A percentile compares a stretch with the other conserved stretches of the same genome.
These are phyloP conservation scores for Calliphora vomitoria DNA, from an alignment of 2,888 invertebrate species.

Conservation along the genomic window DNA sequence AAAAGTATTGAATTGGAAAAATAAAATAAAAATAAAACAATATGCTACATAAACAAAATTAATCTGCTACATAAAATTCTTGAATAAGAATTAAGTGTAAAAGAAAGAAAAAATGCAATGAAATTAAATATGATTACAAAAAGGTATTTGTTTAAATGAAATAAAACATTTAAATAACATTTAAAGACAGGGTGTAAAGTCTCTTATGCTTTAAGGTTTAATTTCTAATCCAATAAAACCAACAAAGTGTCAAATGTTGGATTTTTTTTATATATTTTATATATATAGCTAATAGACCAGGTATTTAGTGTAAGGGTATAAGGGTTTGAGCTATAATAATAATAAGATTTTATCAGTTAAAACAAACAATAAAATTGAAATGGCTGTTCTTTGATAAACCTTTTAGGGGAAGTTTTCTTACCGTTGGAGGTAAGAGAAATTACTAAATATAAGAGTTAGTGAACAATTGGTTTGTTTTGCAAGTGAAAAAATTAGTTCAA, in stretches of 20 bases:
- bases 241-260: slow-evolving; percentile 55
- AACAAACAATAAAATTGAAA: slow-evolving; percentile 55
- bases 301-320: background rate
- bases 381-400: slow-evolving; percentile 16
- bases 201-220: slow-evolving; percentile 4
- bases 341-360: slow-evolving; percentile 56
- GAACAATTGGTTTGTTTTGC: too few species aligned
- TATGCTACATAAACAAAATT: slow-evolving; percentile 21
- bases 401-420: slow-evolving; percentile 15
- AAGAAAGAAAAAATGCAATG: background rate
- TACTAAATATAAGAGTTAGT: too few species aligned
- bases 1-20: slow-evolving; percentile 1
- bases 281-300: background rate
- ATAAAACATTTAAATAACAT: background rate
- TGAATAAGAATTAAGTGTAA: slow-evolving; percentile 24
- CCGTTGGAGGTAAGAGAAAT: too few species aligned
- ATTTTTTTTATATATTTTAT: background rate
- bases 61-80: slow-evolving; percentile 39
- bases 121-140: slow-evolving; percentile 20
- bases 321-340: background rate
- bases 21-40: slow-evolving; percentile 2
- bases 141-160: background rate
- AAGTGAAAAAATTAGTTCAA: too few species aligned
- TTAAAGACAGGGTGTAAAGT: background rate
- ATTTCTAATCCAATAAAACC: slow-evolving; percentile 63